Base-by-base conservation (phyloP, 2,888 invertebrate species). In the Drosophila pseudotakahashii region DNA sequence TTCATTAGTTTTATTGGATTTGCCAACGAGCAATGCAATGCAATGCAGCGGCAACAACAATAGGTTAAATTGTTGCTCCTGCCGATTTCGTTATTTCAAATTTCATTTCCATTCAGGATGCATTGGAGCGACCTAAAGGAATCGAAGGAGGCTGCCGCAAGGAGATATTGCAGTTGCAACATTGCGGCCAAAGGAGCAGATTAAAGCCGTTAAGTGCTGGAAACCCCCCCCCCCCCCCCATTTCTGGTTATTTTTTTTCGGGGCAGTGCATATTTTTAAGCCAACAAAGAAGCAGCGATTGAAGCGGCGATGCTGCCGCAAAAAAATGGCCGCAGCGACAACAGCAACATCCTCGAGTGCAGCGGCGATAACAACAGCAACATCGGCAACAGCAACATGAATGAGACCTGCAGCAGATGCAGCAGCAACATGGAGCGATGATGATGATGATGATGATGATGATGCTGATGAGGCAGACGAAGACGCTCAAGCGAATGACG, bases 291-390 rank as follows among this genome's bases (percentile, higher is more conserved):
- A 16, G 48, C 32, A 32, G 47, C 47, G 47, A 32, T 16, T 16
- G 11, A 48, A 34, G 48, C 48, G 48, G 32, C 48, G 72, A 48
- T 71, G 66, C 52, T 67, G 72, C 77, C 70, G 59, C 75, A 70
- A 50, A 81, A 81, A 84, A 79, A 85, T 85, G 81, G 84, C 79
- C 71, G 73, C 78, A 68, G 51, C 51, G 48, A 39, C 50, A 72
- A 55, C 50, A 55, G 41, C 41, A 64, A 41, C 47, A 67, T 19
- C 36, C 11, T 14, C 37, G 10, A 26, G 0, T n/a, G 62, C 57
- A 76, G 13, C 62, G 55, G 16, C 52, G 57, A 37, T 55, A 61
- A 23, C 68, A 30, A 30, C 58, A 61, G 26, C 66, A 55, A 62
- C 57, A 53, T 57, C 77, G 52, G 58, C 75, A 75, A 7, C 59